A percentile compares a stretch with the other conserved stretches of the same genome.
Evolutionary conservation across 2,113 vertebrate species (phyloP).

Genomic region (Rhea pennata): DNA sequence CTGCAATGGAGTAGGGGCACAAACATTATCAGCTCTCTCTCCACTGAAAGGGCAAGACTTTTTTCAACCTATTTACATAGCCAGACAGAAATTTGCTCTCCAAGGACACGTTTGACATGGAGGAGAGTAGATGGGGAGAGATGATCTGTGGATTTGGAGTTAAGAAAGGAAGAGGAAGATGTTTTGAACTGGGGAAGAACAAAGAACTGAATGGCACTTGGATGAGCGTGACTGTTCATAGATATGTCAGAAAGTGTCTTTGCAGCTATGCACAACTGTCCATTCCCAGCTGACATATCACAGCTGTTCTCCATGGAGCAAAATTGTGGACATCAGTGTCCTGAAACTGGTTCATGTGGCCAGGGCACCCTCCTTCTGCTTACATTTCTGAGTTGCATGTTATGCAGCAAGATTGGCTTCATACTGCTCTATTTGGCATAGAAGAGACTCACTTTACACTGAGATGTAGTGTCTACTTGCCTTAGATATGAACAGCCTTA

Average conservation of each 20-base stretch:
- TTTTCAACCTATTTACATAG: not conserved
- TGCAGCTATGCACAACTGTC: not conserved
- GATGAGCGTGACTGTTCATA: not conserved
- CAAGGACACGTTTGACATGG: not conserved
- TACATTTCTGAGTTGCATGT: not conserved
- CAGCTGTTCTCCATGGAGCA: not conserved
- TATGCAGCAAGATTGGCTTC: not conserved
- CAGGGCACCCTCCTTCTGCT: not conserved
- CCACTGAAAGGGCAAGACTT: not conserved
- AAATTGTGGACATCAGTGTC: not conserved
- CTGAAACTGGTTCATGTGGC: not conserved
- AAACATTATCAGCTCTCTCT: not conserved
- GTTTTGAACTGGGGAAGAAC: not conserved
- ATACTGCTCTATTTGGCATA: not conserved
- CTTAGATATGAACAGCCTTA: not conserved
- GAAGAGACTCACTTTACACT: not conserved
- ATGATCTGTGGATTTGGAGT: not conserved
- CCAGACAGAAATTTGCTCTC: not conserved
- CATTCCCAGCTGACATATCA: not conserved
- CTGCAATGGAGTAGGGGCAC: not conserved
- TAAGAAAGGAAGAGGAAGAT: not conserved
- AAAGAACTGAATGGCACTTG: not conserved
- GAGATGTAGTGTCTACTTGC: not conserved
- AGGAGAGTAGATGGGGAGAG: not conserved
- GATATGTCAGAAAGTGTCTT: not conserved